A percentile compares a stretch with the other conserved stretches of the same genome.
phyloP scores from a whole-genome alignment of 1,140 invertebrate species.

The Plectrocnemia conspersa region DNA sequence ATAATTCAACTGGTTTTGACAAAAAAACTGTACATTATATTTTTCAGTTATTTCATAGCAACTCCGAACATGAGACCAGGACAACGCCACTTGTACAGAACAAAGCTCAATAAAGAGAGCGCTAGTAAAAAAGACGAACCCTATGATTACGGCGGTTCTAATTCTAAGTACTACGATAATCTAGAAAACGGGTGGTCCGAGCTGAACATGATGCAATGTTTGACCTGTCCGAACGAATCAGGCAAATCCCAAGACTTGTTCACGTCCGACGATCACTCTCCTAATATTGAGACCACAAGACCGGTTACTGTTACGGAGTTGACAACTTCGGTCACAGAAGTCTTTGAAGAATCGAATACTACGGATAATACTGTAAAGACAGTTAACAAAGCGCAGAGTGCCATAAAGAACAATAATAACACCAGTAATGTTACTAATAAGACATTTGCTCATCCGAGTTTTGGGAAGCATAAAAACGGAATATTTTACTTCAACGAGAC shows the following conservation, averaged over 20 bases:
- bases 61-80: conserved; percentile 64
- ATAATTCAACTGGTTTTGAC: background rate
- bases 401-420: conserved; percentile 6
- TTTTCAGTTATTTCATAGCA: conserved; percentile 56
- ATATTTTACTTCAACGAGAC: conserved; percentile 41
- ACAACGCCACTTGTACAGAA: conserved; percentile 69
- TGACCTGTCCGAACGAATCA: conserved; percentile 43
- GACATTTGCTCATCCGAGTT: conserved; percentile 27
- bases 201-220: conserved; percentile 38
- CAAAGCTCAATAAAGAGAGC: conserved; percentile 40
- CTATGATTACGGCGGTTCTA: background rate
- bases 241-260: conserved; percentile 32
- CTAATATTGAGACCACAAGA: conserved; percentile 25
- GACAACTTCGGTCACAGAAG: background rate
- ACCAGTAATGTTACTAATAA: conserved; percentile 20
- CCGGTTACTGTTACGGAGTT: background rate
- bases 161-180: background rate
- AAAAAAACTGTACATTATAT: conserved; percentile 5
- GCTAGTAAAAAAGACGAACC: conserved; percentile 7
- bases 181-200: conserved; percentile 38
- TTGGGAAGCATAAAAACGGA: conserved; percentile 28
- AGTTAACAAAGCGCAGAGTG: conserved; percentile 18
- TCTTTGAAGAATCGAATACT: background rate
- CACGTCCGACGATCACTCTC: conserved; percentile 32
- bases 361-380: conserved; percentile 27